Evolutionary conservation across 2,888 invertebrate species (phyloP).

Genomic region (Pristionchus arcanus): DNA sequence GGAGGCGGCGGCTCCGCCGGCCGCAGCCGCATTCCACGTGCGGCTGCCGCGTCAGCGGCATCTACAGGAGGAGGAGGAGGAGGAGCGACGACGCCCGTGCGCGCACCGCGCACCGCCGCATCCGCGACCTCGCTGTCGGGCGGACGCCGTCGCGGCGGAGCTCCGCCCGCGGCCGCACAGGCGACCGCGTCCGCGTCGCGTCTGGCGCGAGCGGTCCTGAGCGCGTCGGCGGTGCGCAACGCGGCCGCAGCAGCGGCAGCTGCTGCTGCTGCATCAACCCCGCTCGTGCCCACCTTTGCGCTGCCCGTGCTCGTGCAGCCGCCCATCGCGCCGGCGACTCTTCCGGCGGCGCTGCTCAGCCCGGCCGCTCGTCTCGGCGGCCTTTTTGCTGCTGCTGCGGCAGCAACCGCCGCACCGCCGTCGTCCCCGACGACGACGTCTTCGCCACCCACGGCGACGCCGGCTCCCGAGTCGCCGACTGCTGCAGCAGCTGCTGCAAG

Average conservation of each 20-base stretch:
- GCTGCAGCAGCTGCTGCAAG: neutral
- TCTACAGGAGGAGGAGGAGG: neutral
- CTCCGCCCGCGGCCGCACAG: neutral
- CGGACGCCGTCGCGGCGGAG: constrained; percentile 17
- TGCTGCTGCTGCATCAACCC: neutral
- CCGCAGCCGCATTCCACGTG: constrained; percentile 1
- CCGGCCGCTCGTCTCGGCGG: constrained; percentile 22
- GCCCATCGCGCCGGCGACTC: neutral
- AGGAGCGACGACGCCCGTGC: neutral
- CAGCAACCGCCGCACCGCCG: constrained; percentile 8
- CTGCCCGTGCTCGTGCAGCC: neutral
- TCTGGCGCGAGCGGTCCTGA: constrained; percentile 7
- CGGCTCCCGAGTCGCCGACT: constrained; percentile 79
- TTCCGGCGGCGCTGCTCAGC: constrained; percentile 12
- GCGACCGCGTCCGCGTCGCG: constrained; percentile 34
- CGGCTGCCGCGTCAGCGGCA: constrained; percentile 4
- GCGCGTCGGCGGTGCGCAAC: neutral
- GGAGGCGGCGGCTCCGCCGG: neutral
- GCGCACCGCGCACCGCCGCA: neutral
- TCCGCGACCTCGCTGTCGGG: constrained; percentile 12
- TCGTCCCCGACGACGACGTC: neutral
- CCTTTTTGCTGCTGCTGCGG: neutral
- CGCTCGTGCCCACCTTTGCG: constrained; percentile 8
- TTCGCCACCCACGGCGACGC: neutral
- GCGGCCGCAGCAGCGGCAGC: neutral